These are phyloP conservation scores for Macropodus opercularis DNA, from an alignment of 2,797 vertebrate species.

Conservation along the genomic window DNA sequence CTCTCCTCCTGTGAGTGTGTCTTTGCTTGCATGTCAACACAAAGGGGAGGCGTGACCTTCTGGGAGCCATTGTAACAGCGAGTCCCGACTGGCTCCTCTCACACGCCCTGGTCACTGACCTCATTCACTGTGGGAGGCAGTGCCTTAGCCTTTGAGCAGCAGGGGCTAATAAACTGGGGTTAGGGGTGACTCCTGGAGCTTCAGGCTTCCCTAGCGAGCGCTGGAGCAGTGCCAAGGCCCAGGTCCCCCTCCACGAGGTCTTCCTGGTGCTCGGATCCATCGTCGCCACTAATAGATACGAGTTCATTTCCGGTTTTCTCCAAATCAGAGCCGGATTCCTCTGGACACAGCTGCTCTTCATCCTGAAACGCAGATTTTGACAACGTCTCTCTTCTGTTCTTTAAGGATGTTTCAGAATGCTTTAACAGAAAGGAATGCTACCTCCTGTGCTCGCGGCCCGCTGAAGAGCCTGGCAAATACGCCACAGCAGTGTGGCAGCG, in stretches of 20 bases:
- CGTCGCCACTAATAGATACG: not conserved
- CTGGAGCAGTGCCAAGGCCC: conserved; percentile 76
- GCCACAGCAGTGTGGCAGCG: conserved; percentile 81
- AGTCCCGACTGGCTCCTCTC: conserved; percentile 36
- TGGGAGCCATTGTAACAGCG: conserved; percentile 21
- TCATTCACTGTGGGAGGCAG: conserved; percentile 41
- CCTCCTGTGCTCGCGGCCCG: conserved; percentile 75
- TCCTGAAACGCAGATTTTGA: conserved; percentile 26
- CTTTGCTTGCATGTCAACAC: conserved; percentile 41
- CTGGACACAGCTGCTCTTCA: conserved; percentile 76
- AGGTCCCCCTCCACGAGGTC: conserved; percentile 86
- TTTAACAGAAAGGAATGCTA: conserved; percentile 63
- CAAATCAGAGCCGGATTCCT: conserved; percentile 70
- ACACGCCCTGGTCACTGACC: conserved; percentile 46
- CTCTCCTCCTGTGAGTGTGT: conserved; percentile 13
- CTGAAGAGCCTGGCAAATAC: conserved; percentile 80
- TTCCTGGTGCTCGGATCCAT: conserved; percentile 65
- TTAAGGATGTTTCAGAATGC: not conserved
- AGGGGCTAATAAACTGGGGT: conserved; percentile 37
- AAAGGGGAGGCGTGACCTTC: conserved; percentile 42
- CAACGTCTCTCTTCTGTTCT: not conserved
- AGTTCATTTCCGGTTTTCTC: conserved; percentile 59
- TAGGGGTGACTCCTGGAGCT: conserved; percentile 35
- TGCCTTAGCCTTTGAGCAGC: conserved; percentile 19
- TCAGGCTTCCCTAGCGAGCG: conserved; percentile 39